phyloP scores from a whole-genome alignment of 2,113 vertebrate species.

The Apteryx mantelli region DNA sequence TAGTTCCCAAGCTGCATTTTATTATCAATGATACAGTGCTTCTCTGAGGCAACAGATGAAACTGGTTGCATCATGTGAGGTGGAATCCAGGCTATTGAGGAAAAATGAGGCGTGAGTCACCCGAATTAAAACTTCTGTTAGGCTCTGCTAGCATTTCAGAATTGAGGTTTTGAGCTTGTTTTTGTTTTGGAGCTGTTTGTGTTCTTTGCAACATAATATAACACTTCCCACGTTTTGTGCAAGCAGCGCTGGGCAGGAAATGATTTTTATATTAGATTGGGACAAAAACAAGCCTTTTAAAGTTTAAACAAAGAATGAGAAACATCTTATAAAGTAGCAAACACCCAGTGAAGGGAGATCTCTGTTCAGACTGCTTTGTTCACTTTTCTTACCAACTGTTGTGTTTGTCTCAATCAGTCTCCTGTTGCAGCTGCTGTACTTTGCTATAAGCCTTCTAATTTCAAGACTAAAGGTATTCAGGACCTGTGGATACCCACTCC shows the following conservation, averaged over 20 bases:
- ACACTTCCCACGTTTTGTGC: neutral
- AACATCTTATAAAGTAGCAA: neutral
- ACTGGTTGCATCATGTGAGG: neutral
- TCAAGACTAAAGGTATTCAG: neutral
- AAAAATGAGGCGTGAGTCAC: neutral
- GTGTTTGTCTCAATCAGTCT: neutral
- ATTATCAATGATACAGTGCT: neutral
- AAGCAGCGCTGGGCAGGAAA: neutral
- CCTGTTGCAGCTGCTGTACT: neutral
- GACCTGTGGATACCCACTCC: neutral
- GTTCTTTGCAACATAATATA: neutral
- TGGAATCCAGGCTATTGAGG: neutral
- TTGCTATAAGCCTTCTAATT: neutral
- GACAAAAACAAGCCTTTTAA: neutral
- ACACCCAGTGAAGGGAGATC: neutral
- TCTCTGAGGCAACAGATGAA: neutral
- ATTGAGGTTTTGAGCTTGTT: neutral
- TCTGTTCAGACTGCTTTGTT: neutral
- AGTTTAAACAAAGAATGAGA: neutral
- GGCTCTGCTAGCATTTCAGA: neutral
- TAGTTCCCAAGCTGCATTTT: too few relatives aligned
- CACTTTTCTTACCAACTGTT: neutral
- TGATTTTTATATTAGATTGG: neutral
- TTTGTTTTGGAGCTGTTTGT: too few relatives aligned
- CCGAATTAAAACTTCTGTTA: too few relatives aligned